Percentiles rank a stretch among this genome's conserved stretches.
Evolutionary conservation across 1,140 invertebrate species (phyloP).

Genomic region (Anagrus nilaparvatae): DNA sequence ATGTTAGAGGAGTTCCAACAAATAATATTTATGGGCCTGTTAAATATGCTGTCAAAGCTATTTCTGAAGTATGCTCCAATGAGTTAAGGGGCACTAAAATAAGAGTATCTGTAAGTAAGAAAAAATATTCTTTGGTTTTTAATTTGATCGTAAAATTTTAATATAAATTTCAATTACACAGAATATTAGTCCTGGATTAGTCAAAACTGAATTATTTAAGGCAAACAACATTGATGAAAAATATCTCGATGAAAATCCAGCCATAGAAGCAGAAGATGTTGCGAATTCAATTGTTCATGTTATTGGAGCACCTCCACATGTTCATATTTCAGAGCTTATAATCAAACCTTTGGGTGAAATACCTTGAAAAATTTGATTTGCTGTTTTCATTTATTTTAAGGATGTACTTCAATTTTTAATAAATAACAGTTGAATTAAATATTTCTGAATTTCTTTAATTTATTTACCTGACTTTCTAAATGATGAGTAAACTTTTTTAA

Average conservation of each 20-base stretch:
- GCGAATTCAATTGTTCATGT: conserved; percentile 28
- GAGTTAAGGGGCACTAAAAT: conserved; percentile 44
- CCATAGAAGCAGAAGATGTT: conserved; percentile 29
- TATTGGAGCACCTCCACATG: conserved; percentile 29
- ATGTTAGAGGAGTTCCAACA: too few species aligned
- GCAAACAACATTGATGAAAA: conserved; percentile 5
- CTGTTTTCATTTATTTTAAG: too few species aligned
- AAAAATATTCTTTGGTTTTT: too few species aligned
- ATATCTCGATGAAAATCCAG: conserved; percentile 7
- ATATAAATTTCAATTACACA: too few species aligned
- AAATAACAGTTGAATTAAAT: too few species aligned
- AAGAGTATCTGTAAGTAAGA: conserved; percentile 26
- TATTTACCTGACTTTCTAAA: too few species aligned
- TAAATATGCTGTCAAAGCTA: conserved; percentile 47
- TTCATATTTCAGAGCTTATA: conserved; percentile 37
- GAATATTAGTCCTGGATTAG: conserved; percentile 28
- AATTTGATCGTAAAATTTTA: too few species aligned
- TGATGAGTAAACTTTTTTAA: too few species aligned
- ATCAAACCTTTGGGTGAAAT: conserved; percentile 35
- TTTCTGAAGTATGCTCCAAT: conserved; percentile 47
- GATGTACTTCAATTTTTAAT: too few species aligned
- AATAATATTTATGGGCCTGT: conserved; percentile 47
- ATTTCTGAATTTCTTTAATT: too few species aligned
- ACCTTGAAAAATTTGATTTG: too few species aligned
- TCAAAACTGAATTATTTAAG: conserved; percentile 24